phyloP scores from a whole-genome alignment of 2,797 vertebrate genomes.

The Micropoecilia bifurca region DNA sequence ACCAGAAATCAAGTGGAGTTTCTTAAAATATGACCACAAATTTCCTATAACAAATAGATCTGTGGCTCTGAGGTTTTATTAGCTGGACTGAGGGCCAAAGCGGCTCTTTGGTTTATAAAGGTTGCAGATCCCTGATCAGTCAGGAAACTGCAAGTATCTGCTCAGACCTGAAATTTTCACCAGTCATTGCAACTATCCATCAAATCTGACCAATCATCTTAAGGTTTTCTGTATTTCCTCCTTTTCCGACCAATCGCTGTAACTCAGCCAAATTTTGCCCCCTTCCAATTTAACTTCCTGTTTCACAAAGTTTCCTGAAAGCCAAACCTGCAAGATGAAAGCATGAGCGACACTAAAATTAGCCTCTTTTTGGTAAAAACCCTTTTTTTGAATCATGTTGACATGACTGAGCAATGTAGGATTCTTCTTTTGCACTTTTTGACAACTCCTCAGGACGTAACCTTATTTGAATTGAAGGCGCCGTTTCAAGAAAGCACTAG shows the following conservation, averaged over 20 bases:
- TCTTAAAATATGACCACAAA: no score
- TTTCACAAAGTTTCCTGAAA: not conserved
- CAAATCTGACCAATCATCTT: not conserved
- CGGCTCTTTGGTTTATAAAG: not conserved
- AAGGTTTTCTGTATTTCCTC: not conserved
- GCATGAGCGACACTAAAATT: not conserved
- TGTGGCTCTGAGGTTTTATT: no score
- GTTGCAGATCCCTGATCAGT: not conserved
- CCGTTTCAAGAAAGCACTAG: no score
- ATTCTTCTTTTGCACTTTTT: no score
- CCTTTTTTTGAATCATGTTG: no score
- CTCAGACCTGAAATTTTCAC: no score
- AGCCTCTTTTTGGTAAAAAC: not conserved
- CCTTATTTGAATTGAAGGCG: no score
- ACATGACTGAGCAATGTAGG: no score
- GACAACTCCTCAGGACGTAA: no score
- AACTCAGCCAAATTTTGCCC: not conserved
- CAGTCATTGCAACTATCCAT: not conserved
- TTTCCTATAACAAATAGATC: no score
- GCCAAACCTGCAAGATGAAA: not conserved
- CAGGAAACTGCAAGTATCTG: not conserved
- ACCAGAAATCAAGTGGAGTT: no score
- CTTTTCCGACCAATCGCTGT: not conserved
- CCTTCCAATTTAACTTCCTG: not conserved
- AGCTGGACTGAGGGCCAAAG: no score